Evolutionary conservation across 2,113 vertebrate species (phyloP).

Genomic region (Rostratula benghalensis): DNA sequence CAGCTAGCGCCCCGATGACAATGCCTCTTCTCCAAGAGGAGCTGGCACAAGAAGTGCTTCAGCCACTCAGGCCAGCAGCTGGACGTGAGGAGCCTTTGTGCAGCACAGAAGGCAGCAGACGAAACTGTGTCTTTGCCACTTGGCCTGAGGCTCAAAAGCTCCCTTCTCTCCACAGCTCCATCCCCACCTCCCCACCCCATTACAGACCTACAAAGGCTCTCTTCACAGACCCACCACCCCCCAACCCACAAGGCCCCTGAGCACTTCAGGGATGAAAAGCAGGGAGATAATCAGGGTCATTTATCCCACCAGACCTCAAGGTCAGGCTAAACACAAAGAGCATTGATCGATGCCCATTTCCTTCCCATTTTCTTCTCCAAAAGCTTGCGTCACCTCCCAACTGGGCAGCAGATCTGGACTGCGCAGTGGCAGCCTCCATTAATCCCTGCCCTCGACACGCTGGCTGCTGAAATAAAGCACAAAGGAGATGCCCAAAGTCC

Average conservation of each 20-base stretch:
- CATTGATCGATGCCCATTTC: not conserved
- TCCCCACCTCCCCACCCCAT: not conserved
- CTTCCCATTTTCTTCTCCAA: not conserved
- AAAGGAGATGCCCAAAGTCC: not conserved
- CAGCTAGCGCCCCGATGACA: not conserved
- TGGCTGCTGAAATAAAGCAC: not conserved
- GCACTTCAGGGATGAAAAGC: conserved; percentile 6
- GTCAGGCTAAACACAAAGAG: not conserved
- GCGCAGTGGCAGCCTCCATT: not conserved
- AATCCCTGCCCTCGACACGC: not conserved
- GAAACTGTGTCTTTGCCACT: not conserved
- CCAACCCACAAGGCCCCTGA: not conserved
- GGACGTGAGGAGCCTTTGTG: not conserved
- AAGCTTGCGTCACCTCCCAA: not conserved
- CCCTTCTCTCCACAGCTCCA: not conserved
- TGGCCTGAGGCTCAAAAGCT: not conserved
- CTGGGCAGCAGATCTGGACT: not conserved
- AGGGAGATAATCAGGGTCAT: not conserved
- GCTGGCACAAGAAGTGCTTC: not conserved
- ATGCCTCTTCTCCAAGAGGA: not conserved
- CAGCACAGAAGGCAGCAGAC: not conserved
- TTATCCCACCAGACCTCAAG: not conserved
- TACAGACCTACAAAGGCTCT: conserved; percentile 8
- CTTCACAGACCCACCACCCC: not conserved
- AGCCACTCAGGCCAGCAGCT: not conserved